Evolutionary conservation across 1,140 invertebrate species (phyloP).

Genomic region (Drosophila pruinosa): DNA sequence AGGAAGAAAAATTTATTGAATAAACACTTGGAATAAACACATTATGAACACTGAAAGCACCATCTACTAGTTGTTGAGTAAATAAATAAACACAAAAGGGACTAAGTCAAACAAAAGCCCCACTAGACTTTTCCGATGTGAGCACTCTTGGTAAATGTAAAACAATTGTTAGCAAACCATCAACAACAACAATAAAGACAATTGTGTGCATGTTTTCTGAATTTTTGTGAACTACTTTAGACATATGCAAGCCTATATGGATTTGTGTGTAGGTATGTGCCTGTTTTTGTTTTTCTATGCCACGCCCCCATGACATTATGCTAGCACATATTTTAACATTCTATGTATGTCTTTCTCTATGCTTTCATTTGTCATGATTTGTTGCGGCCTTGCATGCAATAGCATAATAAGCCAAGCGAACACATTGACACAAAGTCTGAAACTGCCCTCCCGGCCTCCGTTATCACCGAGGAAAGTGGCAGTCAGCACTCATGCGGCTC

Average conservation of each 20-base stretch:
- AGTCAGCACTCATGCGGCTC: conserved; percentile 75
- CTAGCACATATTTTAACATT: conserved; percentile 17
- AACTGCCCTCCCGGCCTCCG: neutral
- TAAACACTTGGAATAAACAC: conserved; percentile 66
- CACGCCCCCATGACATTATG: conserved; percentile 21
- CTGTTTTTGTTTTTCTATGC: conserved; percentile 9
- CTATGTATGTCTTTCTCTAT: conserved; percentile 14
- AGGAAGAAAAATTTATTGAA: conserved; percentile 46
- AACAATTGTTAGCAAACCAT: conserved; percentile 40
- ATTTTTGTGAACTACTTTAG: conserved; percentile 16
- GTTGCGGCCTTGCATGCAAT: conserved; percentile 68
- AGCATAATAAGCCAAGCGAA: conserved; percentile 69
- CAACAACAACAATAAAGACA: conserved; percentile 35
- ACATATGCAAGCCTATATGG: conserved; percentile 3
- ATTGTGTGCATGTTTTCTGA: conserved; percentile 34
- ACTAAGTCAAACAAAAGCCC: conserved; percentile 48
- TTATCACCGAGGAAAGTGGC: conserved; percentile 10
- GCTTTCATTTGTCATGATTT: conserved; percentile 70
- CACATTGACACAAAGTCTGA: conserved; percentile 21
- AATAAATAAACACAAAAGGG: conserved; percentile 66
- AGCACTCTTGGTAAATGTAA: conserved; percentile 20
- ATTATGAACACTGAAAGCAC: conserved; percentile 40
- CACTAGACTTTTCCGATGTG: neutral
- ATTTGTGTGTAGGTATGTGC: neutral
- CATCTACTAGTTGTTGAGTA: conserved; percentile 37